Conservation (phyloP, 2,888 invertebrate species). For the Tinea semifulvella region DNA sequence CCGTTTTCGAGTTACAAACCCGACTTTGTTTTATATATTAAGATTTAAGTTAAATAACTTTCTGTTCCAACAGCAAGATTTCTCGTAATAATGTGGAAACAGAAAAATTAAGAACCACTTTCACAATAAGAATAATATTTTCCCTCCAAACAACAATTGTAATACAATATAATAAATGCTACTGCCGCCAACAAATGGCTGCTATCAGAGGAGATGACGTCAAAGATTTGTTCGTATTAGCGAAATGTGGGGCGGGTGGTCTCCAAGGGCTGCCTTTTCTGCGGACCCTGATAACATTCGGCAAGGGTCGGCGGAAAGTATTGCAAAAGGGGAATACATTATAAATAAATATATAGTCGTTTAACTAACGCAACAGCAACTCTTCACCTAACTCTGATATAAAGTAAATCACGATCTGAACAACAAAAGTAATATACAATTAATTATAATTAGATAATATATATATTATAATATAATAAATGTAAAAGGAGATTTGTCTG, state of each 20-base stretch:
- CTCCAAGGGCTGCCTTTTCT: constrained; percentile 16
- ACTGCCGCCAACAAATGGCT: constrained; percentile 22
- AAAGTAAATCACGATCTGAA: neutral
- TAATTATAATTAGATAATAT: no score
- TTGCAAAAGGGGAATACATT: constrained; percentile 12
- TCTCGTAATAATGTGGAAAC: no score
- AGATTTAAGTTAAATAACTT: no score
- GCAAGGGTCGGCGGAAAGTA: constrained; percentile 11
- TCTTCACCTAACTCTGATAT: neutral
- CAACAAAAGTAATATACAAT: neutral
- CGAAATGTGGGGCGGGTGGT: constrained; percentile 13
- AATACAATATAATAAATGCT: constrained; percentile 7
- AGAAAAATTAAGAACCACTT: constrained; percentile 4
- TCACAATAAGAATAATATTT: constrained; percentile 1
- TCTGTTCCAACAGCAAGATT: no score
- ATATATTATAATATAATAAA: no score
- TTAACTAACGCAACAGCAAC: neutral
- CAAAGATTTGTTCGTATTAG: constrained; percentile 24
- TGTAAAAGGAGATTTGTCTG: no score
- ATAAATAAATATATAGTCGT: constrained; percentile 7
- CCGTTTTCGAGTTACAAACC: no score
- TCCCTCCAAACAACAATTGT: constrained; percentile 4
- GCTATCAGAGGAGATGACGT: constrained; percentile 22
- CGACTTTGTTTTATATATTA: no score
- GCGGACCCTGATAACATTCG: constrained; percentile 15